Conservation (phyloP, 2,113 vertebrate species). For the Propithecus coquereli region DNA sequence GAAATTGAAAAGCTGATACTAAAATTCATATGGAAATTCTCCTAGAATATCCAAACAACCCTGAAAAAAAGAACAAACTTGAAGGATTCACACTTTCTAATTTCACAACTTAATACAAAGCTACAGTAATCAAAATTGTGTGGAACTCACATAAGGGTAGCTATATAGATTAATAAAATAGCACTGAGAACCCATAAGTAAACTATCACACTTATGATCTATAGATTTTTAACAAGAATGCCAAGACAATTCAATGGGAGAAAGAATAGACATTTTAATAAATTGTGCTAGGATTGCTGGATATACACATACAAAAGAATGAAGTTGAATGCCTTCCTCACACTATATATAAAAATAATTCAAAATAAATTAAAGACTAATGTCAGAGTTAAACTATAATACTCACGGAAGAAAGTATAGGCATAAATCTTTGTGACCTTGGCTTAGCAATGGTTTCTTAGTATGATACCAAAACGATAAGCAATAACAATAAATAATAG, state of each 20-base stretch:
- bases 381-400: not conserved
- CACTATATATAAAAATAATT: not conserved
- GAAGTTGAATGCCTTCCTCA: not conserved
- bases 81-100: not conserved
- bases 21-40: not conserved
- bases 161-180: not conserved
- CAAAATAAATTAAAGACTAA: not conserved
- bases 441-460: not conserved
- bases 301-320: not conserved
- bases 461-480: not conserved
- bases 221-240: not conserved
- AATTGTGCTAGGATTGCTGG: not conserved
- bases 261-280: not conserved
- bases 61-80: not conserved
- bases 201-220: not conserved
- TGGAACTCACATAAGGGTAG: not conserved
- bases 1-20: not conserved
- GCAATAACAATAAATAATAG: not conserved
- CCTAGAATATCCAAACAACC: not conserved
- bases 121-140: not conserved
- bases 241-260: not conserved
- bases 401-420: not conserved
- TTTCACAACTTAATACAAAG: not conserved
- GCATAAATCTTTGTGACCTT: not conserved
- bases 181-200: not conserved